Conservation (phyloP, 2,888 invertebrate species). For the Ichneumon xanthorius region DNA sequence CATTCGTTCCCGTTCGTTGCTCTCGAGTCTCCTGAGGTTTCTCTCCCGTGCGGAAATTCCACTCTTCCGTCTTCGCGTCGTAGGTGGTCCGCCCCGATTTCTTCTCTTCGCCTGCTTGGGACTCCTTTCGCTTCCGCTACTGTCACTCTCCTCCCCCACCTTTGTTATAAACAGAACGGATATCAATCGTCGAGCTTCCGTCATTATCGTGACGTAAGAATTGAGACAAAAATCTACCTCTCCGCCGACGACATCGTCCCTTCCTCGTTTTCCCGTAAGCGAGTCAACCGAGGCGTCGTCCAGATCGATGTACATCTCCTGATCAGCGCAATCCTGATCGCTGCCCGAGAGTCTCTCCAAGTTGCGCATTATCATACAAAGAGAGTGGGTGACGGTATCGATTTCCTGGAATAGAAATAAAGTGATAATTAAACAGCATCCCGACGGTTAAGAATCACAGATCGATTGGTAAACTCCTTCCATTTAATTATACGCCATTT, state of each 20-base stretch:
- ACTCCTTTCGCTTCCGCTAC: constrained; percentile 83
- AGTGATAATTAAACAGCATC: too few species aligned
- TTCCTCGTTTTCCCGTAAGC: constrained; percentile 83
- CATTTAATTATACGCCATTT: too few species aligned
- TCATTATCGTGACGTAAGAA: neutral
- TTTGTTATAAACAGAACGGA: constrained; percentile 57
- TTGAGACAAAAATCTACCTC: constrained; percentile 75
- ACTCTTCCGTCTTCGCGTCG: constrained; percentile 89
- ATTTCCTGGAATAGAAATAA: neutral
- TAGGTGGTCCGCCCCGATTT: constrained; percentile 82
- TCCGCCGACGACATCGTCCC: constrained; percentile 82
- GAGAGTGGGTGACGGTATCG: neutral
- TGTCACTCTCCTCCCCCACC: constrained; percentile 84
- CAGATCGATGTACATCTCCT: constrained; percentile 84
- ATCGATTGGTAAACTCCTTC: too few species aligned
- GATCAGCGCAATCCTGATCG: constrained; percentile 84
- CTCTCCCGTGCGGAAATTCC: constrained; percentile 93
- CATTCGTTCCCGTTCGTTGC: constrained; percentile 96
- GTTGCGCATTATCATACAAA: constrained; percentile 82
- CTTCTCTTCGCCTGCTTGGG: constrained; percentile 83
- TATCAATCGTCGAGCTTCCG: neutral
- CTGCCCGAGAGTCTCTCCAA: constrained; percentile 84
- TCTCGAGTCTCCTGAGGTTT: constrained; percentile 94
- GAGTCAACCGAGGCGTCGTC: constrained; percentile 84
- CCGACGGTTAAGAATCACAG: neutral